Evolutionary conservation across 2,888 invertebrate genomes (phyloP), one percentile per base, ranked within the genome.

Genomic region (Parapristionchus giblindavisi): DNA sequence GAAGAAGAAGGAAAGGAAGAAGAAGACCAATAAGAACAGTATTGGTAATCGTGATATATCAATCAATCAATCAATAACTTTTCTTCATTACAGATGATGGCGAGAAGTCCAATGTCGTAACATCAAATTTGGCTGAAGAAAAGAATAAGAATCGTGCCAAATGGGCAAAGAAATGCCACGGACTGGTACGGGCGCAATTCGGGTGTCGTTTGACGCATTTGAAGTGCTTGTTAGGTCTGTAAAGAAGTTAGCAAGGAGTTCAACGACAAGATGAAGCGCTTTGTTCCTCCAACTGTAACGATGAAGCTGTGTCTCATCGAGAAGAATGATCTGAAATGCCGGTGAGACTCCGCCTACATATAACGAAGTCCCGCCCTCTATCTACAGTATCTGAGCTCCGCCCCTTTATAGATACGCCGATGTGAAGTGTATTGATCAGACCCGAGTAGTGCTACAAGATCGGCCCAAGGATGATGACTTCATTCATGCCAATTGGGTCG

Each of bases 401-500:
- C 40, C 34, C 8, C 27, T 29, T 21, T 36, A 0, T 38, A 68
- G 68, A 52, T 68, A 68, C 24, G 68, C 68, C 3, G 68, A 68
- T 34, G 52, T 68, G n/a, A 14, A 52, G 3, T 68, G 68, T 14
- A 68, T 68, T 24, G 68, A 68, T 36, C 51, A 52, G 48, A 68
- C 68, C 4, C 52, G 68, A 21, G 68, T 68, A 0, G 14, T n/a
- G 2, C 68, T 68, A n/a, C 51, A 68, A 52, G 36, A 52, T 34
- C 51, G 68, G 5, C 5, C 5, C 4, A 52, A 52, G 52, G 70
- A 74, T 43, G 58, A 75, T 2, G 77, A 78, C 52, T 79, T 75
- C 76, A 79, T 79, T 34, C 78, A 79, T 56, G 79, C 79, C 8
- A 71, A 38, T 63, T 79, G 73, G 70, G 71, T 79, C 27, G 63